phyloP scores from a whole-genome alignment of 2,888 invertebrate genomes.

The Acanthosepion pharaonis region DNA sequence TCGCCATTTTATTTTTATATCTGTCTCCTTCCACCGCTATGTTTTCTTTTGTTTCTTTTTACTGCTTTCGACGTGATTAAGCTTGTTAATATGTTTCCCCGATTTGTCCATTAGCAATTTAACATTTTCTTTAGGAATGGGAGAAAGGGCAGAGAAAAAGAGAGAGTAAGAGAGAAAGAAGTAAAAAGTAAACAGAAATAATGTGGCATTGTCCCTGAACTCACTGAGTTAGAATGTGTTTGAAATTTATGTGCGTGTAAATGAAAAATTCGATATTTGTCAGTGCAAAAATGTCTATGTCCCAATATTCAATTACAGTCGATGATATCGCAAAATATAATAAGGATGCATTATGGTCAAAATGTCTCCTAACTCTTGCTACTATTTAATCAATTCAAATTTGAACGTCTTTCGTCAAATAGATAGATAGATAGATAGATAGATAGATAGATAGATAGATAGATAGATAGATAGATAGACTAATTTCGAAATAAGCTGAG shows the following conservation, averaged over 20 bases:
- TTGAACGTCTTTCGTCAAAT: too few relatives aligned
- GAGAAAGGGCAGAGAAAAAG: background rate
- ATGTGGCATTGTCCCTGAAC: background rate
- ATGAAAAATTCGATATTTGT: background rate
- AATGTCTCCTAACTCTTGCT: too few relatives aligned
- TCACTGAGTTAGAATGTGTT: background rate
- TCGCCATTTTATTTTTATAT: conserved; percentile 14
- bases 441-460: too few relatives aligned
- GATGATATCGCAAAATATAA: too few relatives aligned
- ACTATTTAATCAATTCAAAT: too few relatives aligned
- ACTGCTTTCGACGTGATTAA: background rate
- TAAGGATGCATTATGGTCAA: background rate
- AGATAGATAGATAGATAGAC: too few relatives aligned
- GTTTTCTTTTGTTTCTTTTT: background rate
- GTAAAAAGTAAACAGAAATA: background rate
- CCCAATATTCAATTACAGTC: background rate
- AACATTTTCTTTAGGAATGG: background rate
- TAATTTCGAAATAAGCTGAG: too few relatives aligned
- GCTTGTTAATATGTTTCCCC: conserved; percentile 25
- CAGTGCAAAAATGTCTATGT: background rate
- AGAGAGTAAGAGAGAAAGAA: background rate
- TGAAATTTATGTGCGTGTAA: background rate
- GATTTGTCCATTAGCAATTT: conserved; percentile 33
- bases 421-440: too few relatives aligned
- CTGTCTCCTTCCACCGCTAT: background rate